Evolutionary conservation across 2,888 invertebrate genomes (phyloP), one percentile per base, ranked within the genome.

Genomic region (Sipha maydis): DNA sequence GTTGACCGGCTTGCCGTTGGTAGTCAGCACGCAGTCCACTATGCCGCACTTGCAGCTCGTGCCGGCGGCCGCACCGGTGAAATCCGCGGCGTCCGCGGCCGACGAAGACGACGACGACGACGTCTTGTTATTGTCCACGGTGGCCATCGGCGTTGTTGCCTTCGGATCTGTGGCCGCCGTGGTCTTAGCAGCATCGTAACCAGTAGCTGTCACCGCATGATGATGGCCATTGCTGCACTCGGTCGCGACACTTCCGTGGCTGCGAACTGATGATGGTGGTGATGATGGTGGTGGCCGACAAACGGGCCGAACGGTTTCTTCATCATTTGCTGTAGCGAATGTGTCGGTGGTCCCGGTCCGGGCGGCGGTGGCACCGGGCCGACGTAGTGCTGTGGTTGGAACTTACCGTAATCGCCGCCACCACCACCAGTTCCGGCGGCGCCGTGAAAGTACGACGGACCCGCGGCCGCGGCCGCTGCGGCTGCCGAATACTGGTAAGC

Each of bases 1-100:
- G 48, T 14, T 77, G 92, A 92, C 91, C 89, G 91, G 92, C 85
- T 91, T 92, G 83, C 92, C 91, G 90, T 93, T 92, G 0, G 91
- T 92, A 90, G 91, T 92, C 92, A 90, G 92, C 92, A 91, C 93
- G 93, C 93, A 90, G 92, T 94, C 90, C 92, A 94, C 92, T 91
- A 94, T 93, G 89, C 92, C 91, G 90, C 93, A 93, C 54, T 93
- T 92, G 90, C 93, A 92, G 90, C 92, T 91, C 79, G 92, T 77
- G 56, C 56, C 91, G 90, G 89, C 21, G 9, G 75, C n/a, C 80
- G 41, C 41, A 90, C 91, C 90, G 91, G 67, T 90, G 90, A 89
- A 76, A 1, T 79, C 89, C 25, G 61, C 31, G 19, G 89, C 85
- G 89, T 90, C 85, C 48, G 89, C 77, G 34, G 85, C 84, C 28